Evolutionary conservation across 2,888 invertebrate species (phyloP).

Genomic region (Ectemnius continuus): DNA sequence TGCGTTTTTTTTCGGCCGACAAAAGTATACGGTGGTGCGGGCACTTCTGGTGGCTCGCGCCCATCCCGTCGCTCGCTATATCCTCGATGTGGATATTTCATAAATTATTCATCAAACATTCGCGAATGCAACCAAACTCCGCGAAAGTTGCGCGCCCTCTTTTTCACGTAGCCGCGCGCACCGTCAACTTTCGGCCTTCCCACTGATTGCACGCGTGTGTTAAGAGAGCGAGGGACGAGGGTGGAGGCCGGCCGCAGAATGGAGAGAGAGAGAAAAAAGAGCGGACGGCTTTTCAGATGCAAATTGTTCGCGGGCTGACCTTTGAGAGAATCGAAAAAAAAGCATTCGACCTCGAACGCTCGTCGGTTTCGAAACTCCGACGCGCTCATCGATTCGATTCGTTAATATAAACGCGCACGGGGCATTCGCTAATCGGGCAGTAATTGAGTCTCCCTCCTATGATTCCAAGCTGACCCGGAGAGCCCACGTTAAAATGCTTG

Average conservation of each 20-base stretch:
- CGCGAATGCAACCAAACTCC: conserved; percentile 36
- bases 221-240: neutral
- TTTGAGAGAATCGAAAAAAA: conserved; percentile 22
- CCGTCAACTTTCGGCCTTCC: too few species aligned
- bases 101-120: conserved; percentile 53
- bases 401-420: conserved; percentile 20
- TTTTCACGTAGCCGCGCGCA: neutral
- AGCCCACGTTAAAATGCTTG: neutral
- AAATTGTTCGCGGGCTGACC: conserved; percentile 46
- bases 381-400: conserved; percentile 40
- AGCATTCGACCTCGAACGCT: neutral
- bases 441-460: conserved; percentile 39
- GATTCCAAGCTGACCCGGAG: neutral
- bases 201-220: neutral
- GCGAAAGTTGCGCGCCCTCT: neutral
- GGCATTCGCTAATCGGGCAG: conserved; percentile 34
- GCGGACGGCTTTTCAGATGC: conserved; percentile 30
- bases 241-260: neutral
- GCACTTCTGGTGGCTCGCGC: too few species aligned
- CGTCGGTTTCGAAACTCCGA: conserved; percentile 15
- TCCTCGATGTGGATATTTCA: conserved; percentile 14
- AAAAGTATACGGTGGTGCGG: too few species aligned
- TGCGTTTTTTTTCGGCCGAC: too few species aligned
- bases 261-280: conserved; percentile 13
- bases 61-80: neutral